These are phyloP conservation scores for Pseudopodoces humilis DNA, from an alignment of 2,113 vertebrate genomes.

Conservation along the genomic window DNA sequence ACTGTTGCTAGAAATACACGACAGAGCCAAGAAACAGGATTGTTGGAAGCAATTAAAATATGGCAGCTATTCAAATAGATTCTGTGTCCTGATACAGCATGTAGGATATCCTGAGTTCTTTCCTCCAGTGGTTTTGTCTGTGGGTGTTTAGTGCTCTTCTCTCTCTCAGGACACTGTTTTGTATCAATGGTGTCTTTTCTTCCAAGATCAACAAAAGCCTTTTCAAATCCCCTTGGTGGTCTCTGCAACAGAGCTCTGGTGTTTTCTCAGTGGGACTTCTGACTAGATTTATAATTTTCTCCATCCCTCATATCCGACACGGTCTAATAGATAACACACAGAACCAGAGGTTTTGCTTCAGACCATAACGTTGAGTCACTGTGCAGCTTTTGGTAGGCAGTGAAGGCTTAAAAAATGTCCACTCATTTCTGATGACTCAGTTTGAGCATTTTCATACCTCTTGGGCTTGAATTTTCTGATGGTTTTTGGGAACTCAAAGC, in stretches of 20 bases:
- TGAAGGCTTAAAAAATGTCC: background rate
- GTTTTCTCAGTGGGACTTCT: background rate
- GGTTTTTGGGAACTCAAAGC: background rate
- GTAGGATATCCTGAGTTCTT: background rate
- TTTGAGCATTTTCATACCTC: background rate
- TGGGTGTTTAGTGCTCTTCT: background rate
- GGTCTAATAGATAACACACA: background rate
- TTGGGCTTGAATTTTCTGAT: background rate
- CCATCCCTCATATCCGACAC: background rate
- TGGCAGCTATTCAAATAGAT: background rate
- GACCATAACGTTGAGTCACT: background rate
- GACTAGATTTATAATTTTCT: background rate
- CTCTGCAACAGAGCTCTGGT: background rate
- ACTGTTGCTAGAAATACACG: background rate
- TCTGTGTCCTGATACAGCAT: background rate
- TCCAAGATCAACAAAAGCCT: background rate
- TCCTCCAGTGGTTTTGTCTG: background rate
- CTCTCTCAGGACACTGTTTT: background rate
- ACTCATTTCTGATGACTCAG: slow-evolving; percentile 21
- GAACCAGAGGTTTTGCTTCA: background rate
- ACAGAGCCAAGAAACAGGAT: background rate
- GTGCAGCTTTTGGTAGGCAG: background rate
- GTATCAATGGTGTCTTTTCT: background rate
- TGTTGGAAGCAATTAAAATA: background rate
- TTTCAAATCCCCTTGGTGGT: background rate